Evolutionary conservation across 2,888 invertebrate genomes (phyloP), one percentile per base, ranked within the genome.

Genomic region (Blastobasis lacticolella): DNA sequence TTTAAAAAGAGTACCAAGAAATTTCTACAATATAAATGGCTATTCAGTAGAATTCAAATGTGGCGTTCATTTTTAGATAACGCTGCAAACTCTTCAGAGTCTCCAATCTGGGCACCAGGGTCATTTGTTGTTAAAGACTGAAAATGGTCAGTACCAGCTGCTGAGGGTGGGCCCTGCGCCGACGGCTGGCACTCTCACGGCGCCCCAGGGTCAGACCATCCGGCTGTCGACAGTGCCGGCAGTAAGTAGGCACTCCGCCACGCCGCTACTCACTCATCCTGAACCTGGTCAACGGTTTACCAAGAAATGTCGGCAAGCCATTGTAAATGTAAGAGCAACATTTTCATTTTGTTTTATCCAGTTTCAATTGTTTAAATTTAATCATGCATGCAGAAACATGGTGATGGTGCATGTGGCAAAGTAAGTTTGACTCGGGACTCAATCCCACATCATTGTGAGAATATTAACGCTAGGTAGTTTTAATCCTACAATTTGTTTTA

Each of bases 61-160:
- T 74, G 71, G 80, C 76, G 73, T 81, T 81, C 72, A 77, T 83
- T 84, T 91, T 90, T 92, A 95, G 93, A 94, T 96, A 89, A 96
- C 96, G 71, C 91, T 96, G 85, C 95, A 95, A 90, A 91, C 95
- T 75, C 90, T 96, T 71, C 94, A 94, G 83, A 93, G 94, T 77
- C 91, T 95, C 63, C 96, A 95, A 88, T 93, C 95, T 64, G 94
- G 95, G 78, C 94, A 96, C 81, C 95, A 95, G 84, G 95, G 97
- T 80, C 91, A 91, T 84, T 91, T 98, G 81, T 91, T 98, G 78
- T 91, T 98, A 81, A 97, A 97, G 91, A 98, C 97, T 75, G 98
- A 98, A 90, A 97, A 95, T 90, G 98, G 98, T 74, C 96, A 97
- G 84, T 95, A 95, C 87, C 97, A 98, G 86, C 90, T 98, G 80